Percentiles rank a stretch among this genome's conserved stretches.
phyloP scores from a whole-genome alignment of 2,888 invertebrate genomes.

The Ectemnius cavifrons region DNA sequence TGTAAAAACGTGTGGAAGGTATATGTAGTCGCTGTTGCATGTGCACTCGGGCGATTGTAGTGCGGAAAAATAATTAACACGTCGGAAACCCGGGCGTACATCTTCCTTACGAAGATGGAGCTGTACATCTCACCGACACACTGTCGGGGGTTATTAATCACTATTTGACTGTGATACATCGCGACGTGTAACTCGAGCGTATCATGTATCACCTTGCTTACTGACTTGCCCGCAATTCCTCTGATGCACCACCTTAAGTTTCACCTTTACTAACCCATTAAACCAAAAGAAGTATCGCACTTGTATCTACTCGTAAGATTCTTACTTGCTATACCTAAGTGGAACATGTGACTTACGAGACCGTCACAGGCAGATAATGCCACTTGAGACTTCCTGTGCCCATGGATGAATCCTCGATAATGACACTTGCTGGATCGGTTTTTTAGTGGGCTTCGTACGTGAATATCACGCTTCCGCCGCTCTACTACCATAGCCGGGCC shows the following conservation, averaged over 20 bases:
- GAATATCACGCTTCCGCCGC: slow-evolving; percentile 79
- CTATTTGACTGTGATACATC: slow-evolving; percentile 16
- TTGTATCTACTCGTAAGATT: neutral
- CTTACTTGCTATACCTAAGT: neutral
- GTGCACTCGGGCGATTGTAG: too few relatives aligned
- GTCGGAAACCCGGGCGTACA: slow-evolving; percentile 6
- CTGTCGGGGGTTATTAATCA: slow-evolving; percentile 19
- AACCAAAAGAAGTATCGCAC: slow-evolving; percentile 4
- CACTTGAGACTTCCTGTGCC: slow-evolving; percentile 84
- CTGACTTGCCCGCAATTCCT: slow-evolving; percentile 27
- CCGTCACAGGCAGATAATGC: slow-evolving; percentile 91
- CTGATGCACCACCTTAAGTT: slow-evolving; percentile 1
- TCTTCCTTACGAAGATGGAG: slow-evolving; percentile 14
- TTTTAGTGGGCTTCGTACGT: slow-evolving; percentile 71
- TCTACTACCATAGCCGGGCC: slow-evolving; percentile 84
- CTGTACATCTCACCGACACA: neutral
- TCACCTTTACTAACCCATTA: too few relatives aligned
- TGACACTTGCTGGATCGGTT: slow-evolving; percentile 83
- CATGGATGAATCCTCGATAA: slow-evolving; percentile 87
- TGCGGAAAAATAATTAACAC: slow-evolving; percentile 17
- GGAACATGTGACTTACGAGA: slow-evolving; percentile 82
- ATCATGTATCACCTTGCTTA: slow-evolving; percentile 11
- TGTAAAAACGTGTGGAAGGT: too few relatives aligned
- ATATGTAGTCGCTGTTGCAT: too few relatives aligned
- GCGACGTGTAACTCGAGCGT: slow-evolving; percentile 9